Base-by-base conservation (phyloP, 2,797 vertebrate genomes). In the Otolemur crassicaudatus region DNA sequence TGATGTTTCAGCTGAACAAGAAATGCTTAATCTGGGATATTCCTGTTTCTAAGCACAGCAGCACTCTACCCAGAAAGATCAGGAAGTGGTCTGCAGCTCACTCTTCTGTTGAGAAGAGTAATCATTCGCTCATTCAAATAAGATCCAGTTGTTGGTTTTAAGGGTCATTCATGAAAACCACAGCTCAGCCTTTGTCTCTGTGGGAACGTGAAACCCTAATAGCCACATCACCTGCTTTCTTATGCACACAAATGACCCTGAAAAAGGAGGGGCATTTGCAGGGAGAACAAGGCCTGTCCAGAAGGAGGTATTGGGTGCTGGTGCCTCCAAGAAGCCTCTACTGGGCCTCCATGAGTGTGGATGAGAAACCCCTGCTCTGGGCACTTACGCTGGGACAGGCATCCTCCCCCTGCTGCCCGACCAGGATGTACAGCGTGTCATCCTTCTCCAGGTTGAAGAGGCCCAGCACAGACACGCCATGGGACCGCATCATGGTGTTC, bases 321-420 rank as follows among this genome's bases (percentile, higher is more conserved):
- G 63, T 46, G 19, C 53, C 56, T 76, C 22, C 0, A 9, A 63
- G 70, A 73, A 11, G 53, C 34, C 60, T 19, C 20, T 67, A 11
- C 9, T 4, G 31, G 25, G 20, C 20, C 77, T 7, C 20, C 16
- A 1, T 29, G 43, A 63, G 23, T 5, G 31, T 14, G 34, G 40
- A n/a, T 11, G 53, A 31, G n/a, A 34, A 17, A 81, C 11, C 46
- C 46, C 53, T 1, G 3, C 19, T 46, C 40, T 5, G 75, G 86
- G 91, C 89, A 99, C 99, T 99, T 98, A 99, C 99, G 49, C 99
- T 99, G 91, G 99, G 99, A 81, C 99, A 99, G 40, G 99, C 99
- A 11, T 99, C 99, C 97, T 99, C 99, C 91, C 99, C 99, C 98
- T 99, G 99, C 90, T 99, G 99, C 96, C 99, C 99, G 61, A 99